These are phyloP conservation scores for Euschistus heros DNA, from an alignment of 1,140 invertebrate species.

Conservation along the genomic window DNA sequence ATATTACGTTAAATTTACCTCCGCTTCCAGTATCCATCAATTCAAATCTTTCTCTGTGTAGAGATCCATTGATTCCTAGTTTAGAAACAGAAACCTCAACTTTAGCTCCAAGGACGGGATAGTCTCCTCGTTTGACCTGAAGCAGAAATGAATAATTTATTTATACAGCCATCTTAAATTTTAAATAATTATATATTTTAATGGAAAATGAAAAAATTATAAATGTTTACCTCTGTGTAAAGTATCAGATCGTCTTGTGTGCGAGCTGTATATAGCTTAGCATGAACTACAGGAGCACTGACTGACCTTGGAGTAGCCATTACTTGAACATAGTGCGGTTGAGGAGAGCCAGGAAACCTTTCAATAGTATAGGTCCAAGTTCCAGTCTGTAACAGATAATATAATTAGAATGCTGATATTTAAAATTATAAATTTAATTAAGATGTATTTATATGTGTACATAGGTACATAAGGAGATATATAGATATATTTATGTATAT, in stretches of 20 bases:
- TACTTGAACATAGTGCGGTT: constrained; percentile 46
- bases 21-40: constrained; percentile 49
- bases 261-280: constrained; percentile 36
- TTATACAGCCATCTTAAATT: not conserved
- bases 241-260: constrained; percentile 37
- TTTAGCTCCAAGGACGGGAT: constrained; percentile 41
- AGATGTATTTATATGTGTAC: not conserved
- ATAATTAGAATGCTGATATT: not conserved
- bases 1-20: constrained; percentile 33
- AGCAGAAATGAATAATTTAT: not conserved
- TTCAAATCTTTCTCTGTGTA: constrained; percentile 38
- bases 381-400: constrained; percentile 37
- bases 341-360: constrained; percentile 43
- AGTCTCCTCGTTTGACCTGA: constrained; percentile 41
- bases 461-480: not conserved
- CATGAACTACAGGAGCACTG: constrained; percentile 35
- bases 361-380: constrained; percentile 48
- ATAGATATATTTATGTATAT: not conserved
- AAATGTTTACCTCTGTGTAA: constrained; percentile 37
- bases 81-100: constrained; percentile 40
- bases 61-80: constrained; percentile 35
- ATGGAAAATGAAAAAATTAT: not conserved
- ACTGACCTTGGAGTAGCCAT: constrained; percentile 37
- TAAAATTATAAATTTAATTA: not conserved
- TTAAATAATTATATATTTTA: not conserved